These are phyloP conservation scores for Caenorhabditis parvicauda DNA, from an alignment of 2,888 invertebrate genomes.

Conservation along the genomic window DNA sequence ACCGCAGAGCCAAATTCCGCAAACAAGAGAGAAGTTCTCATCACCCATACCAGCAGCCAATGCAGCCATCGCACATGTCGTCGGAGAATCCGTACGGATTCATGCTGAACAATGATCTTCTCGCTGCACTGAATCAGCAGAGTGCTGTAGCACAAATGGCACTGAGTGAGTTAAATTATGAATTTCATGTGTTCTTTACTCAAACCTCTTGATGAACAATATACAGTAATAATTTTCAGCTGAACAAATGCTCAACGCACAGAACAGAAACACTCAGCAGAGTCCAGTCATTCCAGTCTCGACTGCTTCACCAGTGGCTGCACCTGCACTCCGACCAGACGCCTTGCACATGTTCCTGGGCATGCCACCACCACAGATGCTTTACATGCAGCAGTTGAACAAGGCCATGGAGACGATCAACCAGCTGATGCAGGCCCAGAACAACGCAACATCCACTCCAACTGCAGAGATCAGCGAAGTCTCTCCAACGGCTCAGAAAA, in stretches of 20 bases:
- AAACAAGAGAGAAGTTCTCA: conserved; percentile 46
- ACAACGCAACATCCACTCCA: conserved; percentile 3
- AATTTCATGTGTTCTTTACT: too few species aligned
- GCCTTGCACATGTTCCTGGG: conserved; percentile 28
- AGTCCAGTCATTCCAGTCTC: conserved; percentile 22
- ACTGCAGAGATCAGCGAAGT: conserved; percentile 13
- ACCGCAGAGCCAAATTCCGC: conserved; percentile 57
- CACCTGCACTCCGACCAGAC: conserved; percentile 17
- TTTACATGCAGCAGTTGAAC: conserved; percentile 30
- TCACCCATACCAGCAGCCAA: conserved; percentile 32
- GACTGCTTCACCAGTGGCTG: conserved; percentile 15
- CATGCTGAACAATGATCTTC: conserved; percentile 28
- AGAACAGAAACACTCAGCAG: conserved; percentile 10
- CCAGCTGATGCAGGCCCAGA: conserved; percentile 7
- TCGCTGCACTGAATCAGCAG: conserved; percentile 31
- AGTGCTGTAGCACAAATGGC: conserved; percentile 28
- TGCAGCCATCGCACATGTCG: conserved; percentile 10
- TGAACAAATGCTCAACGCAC: conserved; percentile 15
- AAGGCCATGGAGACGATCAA: conserved; percentile 35
- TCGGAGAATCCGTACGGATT: conserved; percentile 26
- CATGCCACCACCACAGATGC: conserved; percentile 22
- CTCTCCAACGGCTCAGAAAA: background rate
- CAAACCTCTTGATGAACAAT: too few species aligned
- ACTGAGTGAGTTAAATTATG: conserved; percentile 16
- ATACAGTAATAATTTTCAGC: conserved; percentile 7